Evolutionary conservation across 2,888 invertebrate genomes (phyloP), one percentile per base, ranked within the genome.

Genomic region (Torymus texanus): DNA sequence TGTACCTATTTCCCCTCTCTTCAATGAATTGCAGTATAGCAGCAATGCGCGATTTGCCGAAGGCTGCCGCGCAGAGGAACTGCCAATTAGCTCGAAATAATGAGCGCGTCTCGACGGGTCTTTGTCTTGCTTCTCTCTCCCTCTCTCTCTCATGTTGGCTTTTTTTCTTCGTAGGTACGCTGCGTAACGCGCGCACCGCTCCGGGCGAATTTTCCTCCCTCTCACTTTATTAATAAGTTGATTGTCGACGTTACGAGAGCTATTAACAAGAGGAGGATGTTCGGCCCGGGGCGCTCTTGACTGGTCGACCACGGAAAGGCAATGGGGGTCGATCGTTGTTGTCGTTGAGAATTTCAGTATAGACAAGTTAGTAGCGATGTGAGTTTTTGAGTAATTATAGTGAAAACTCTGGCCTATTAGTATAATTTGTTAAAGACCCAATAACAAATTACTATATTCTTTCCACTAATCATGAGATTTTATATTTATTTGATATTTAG

Each of bases 71-170:
- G 66, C 86, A 84, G 82, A 83, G 86, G 85, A 65, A 89, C 88
- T 89, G 89, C 89, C 90, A 90, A 90, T 90, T 90, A 90, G 90
- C 88, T 90, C 86, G 87, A 89, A 90, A 90, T 90, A 90, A 90
- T 90, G 89, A 90, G 89, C 88, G 88, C 86, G 87, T 88, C 88
- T 89, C 88, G 87, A 11, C 24, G n/a, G 41, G 77, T 63, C 75
- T 81, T 78, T 81, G 71, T 78, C 63, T 81, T 58, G 70, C 67
- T 66, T 29, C 50, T 5, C 29, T 5, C 29, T 29, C 5, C 0
- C 29, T 29, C 29, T 29, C 41, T 41, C 41, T 1, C 10, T 8
- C 41, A 5, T 41, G 41, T 41, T 41, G 8, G 41, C 41, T 41
- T 41, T 41, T 41, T 41, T 41, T 41, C 41, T 41, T 41, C 8